Conservation (phyloP, 2,113 vertebrate genomes). For the Aspiorhynchus laticeps region DNA sequence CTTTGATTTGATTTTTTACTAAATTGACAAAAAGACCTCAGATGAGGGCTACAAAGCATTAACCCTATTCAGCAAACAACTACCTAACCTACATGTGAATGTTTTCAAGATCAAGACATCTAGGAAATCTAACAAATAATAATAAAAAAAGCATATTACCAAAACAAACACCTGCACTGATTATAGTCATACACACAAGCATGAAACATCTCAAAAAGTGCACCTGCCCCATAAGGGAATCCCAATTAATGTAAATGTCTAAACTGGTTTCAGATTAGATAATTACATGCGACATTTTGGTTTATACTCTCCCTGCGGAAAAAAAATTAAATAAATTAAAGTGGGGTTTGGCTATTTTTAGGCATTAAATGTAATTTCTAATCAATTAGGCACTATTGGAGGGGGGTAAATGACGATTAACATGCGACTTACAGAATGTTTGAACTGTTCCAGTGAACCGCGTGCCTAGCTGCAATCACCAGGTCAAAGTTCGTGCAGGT, state of each 20-base stretch:
- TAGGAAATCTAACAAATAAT: neutral
- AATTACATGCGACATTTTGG: neutral
- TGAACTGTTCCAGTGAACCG: slow-evolving; percentile 95
- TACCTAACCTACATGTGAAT: neutral
- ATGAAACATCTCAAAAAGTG: neutral
- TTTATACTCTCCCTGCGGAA: neutral
- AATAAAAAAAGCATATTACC: neutral
- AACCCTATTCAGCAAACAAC: neutral
- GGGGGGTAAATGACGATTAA: neutral
- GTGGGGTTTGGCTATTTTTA: neutral
- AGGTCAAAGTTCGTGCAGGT: slow-evolving; percentile 77
- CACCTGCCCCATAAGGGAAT: neutral
- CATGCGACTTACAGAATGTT: slow-evolving; percentile 87
- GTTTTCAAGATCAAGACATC: neutral
- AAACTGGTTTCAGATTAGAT: neutral
- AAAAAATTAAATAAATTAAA: neutral
- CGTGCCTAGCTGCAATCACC: slow-evolving; percentile 85
- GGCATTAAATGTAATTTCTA: neutral
- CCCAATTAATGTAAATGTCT: neutral
- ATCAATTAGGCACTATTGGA: neutral
- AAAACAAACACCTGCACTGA: neutral
- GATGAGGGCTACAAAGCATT: neutral
- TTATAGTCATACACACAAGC: neutral
- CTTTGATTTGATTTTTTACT: neutral
- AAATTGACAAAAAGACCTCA: neutral